Evolutionary conservation across 2,797 vertebrate species (phyloP).

Genomic region (Poeciliopsis gracilis): DNA sequence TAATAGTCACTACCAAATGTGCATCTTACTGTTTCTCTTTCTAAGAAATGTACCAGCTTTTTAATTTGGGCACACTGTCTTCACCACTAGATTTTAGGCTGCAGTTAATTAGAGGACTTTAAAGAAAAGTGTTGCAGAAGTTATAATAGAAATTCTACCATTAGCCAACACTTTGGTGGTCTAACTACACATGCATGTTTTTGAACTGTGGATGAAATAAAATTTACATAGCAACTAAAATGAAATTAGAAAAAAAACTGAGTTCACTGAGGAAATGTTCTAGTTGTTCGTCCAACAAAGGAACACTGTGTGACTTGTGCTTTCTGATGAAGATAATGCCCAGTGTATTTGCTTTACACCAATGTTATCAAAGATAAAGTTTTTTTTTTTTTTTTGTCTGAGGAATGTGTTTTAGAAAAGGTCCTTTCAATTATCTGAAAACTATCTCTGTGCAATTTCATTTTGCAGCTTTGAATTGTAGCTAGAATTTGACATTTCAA

Average conservation of each 20-base stretch:
- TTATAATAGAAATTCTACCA: not conserved
- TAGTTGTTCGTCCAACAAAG: not conserved
- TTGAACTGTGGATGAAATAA: not conserved
- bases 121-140: not conserved
- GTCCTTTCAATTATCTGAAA: not conserved
- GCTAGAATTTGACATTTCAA: not conserved
- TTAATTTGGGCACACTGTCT: not conserved
- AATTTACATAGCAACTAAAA: not conserved
- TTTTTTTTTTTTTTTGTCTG: not conserved
- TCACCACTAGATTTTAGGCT: not conserved
- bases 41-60: not conserved
- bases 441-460: not conserved
- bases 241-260: not conserved
- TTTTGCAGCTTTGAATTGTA: not conserved
- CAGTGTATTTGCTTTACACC: not conserved
- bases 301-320: not conserved
- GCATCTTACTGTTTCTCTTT: not conserved
- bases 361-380: not conserved
- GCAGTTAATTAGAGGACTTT: not conserved
- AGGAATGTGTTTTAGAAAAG: not conserved
- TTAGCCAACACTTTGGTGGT: not conserved
- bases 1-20: not conserved
- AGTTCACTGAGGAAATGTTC: not conserved
- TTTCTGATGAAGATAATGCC: not conserved
- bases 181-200: not conserved